These are phyloP conservation scores for Holacanthus passer DNA, from an alignment of 2,113 vertebrate genomes.

Conservation along the genomic window DNA sequence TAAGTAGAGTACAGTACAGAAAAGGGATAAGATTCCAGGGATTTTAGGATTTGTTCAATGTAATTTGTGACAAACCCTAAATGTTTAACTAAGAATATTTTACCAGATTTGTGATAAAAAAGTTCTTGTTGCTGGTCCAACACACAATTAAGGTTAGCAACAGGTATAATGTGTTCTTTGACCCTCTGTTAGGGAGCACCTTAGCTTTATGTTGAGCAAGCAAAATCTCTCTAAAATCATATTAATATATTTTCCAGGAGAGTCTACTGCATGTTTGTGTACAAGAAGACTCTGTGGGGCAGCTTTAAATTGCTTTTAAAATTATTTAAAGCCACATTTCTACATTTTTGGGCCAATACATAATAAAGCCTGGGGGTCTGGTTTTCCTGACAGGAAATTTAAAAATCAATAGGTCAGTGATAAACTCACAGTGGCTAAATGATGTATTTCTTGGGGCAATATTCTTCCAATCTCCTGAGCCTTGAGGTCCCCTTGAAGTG, in stretches of 20 bases:
- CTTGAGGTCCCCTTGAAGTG: constrained; percentile 63
- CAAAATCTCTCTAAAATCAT: neutral
- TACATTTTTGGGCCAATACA: neutral
- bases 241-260: neutral
- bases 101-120: neutral
- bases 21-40: no score
- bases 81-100: neutral
- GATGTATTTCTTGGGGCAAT: constrained; percentile 62
- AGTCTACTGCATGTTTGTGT: neutral
- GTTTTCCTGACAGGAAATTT: neutral
- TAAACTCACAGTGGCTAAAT: constrained; percentile 79
- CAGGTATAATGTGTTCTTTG: neutral
- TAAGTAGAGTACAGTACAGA: neutral
- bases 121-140: neutral
- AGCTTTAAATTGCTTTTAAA: no score
- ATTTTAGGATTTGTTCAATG: neutral
- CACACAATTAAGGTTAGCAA: neutral
- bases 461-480: constrained; percentile 73
- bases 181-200: neutral
- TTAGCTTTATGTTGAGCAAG: neutral
- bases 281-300: no score
- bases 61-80: neutral
- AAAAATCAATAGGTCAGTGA: neutral
- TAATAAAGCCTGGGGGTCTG: neutral
- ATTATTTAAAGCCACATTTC: no score